Percentiles rank a stretch among this genome's conserved stretches.
These are phyloP conservation scores for Hypomesus transpacificus DNA, from an alignment of 2,113 vertebrate genomes.

Conservation along the genomic window DNA sequence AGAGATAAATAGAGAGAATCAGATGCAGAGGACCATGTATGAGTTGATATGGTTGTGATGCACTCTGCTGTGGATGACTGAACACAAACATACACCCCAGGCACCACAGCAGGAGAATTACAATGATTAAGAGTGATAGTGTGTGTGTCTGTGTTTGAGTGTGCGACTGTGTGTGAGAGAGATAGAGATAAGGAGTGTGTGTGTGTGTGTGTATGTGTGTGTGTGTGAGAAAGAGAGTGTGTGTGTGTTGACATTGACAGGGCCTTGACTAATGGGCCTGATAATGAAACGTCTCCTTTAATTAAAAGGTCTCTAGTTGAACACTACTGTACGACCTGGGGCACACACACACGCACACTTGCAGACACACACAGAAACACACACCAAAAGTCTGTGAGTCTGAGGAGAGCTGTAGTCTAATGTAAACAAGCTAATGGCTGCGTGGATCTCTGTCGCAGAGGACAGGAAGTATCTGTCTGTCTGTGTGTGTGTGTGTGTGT, in stretches of 20 bases:
- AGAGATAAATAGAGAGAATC: no score
- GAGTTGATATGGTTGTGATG: no score
- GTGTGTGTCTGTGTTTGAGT: background rate
- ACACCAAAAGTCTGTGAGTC: slow-evolving; percentile 27
- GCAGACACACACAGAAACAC: background rate
- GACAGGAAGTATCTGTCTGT: background rate
- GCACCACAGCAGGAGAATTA: no score
- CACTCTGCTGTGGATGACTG: no score
- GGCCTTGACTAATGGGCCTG: slow-evolving; percentile 60
- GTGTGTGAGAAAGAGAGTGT: background rate
- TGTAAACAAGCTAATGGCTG: slow-evolving; percentile 33
- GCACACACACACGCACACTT: slow-evolving; percentile 22
- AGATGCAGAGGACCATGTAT: no score
- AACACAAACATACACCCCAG: no score
- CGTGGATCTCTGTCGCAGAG: no score
- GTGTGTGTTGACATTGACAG: slow-evolving; percentile 44
- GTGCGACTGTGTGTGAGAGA: background rate
- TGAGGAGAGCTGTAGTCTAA: slow-evolving; percentile 38
- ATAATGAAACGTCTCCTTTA: slow-evolving; percentile 66
- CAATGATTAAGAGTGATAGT: background rate
- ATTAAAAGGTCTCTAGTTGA: slow-evolving; percentile 60
- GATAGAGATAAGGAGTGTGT: background rate
- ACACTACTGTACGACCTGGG: slow-evolving; percentile 30
- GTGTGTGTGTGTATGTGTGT: slow-evolving; percentile 19
- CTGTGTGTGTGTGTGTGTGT: background rate